phyloP scores from a whole-genome alignment of 1,140 invertebrate species.

The Himalopsyche phryganea region DNA sequence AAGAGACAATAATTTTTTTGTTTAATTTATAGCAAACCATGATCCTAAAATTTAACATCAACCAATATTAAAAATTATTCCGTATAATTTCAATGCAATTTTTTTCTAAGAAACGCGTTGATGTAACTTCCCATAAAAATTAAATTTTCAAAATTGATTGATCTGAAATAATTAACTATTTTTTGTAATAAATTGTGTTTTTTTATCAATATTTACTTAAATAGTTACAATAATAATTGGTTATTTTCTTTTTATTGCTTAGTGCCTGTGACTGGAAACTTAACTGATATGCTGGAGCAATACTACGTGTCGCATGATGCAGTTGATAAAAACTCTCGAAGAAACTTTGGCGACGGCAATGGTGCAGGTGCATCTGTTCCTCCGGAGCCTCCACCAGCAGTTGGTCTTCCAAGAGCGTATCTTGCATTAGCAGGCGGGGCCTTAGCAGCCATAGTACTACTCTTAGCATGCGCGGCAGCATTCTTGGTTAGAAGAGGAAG shows the following conservation, averaged over 20 bases:
- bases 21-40: too few species aligned
- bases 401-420: slow-evolving; percentile 57
- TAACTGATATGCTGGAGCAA: slow-evolving; percentile 47
- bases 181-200: too few species aligned
- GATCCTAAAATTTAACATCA: too few species aligned
- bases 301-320: slow-evolving; percentile 40
- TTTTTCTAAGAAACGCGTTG: too few species aligned
- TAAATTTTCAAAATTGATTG: too few species aligned
- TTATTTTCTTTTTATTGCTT: slow-evolving; percentile 33
- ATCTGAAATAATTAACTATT: too few species aligned
- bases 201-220: too few species aligned
- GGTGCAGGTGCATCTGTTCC: not conserved
- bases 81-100: too few species aligned
- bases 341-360: not conserved
- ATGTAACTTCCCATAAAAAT: too few species aligned
- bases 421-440: slow-evolving; percentile 78
- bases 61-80: too few species aligned
- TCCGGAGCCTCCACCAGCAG: slow-evolving; percentile 34
- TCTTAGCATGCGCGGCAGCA: slow-evolving; percentile 65
- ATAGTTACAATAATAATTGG: too few species aligned
- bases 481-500: slow-evolving; percentile 69
- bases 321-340: slow-evolving; percentile 28
- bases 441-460: slow-evolving; percentile 66
- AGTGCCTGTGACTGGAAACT: slow-evolving; percentile 46
- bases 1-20: too few species aligned